Evolutionary conservation across 2,797 vertebrate species (phyloP).

Genomic region (Hippopotamyrus pictus): DNA sequence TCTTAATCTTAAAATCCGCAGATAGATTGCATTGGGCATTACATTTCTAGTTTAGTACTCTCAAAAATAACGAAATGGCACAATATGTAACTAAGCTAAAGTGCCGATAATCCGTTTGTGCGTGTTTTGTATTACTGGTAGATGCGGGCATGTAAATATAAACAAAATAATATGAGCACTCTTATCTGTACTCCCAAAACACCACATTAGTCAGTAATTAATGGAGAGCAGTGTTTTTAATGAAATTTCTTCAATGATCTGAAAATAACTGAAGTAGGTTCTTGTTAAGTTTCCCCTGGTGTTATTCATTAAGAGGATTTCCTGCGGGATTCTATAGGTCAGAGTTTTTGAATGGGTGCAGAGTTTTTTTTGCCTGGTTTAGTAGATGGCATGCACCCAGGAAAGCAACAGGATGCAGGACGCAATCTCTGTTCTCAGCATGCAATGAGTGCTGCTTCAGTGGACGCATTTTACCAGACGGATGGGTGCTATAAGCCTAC

Average conservation of each 20-base stretch:
- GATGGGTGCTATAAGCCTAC: not conserved
- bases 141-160: not conserved
- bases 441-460: not conserved
- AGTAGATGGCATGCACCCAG: not conserved
- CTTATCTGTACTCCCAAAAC: not conserved
- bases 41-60: not conserved
- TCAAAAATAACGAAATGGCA: not conserved
- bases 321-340: not conserved
- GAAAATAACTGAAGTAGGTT: not conserved
- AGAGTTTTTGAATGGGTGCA: not conserved
- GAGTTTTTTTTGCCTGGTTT: not conserved
- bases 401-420: not conserved
- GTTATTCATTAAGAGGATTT: conserved; percentile 5
- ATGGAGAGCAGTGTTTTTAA: not conserved
- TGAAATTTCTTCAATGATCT: not conserved
- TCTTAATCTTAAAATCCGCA: not conserved
- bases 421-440: not conserved
- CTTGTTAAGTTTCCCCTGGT: not conserved
- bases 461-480: not conserved
- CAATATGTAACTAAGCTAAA: not conserved
- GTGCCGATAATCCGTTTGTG: not conserved
- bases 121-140: not conserved
- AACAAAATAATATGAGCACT: not conserved
- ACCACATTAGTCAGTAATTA: conserved; percentile 4
- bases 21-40: not conserved